These are phyloP conservation scores for Ciconia boyciana DNA, from an alignment of 2,113 vertebrate species.

Conservation along the genomic window DNA sequence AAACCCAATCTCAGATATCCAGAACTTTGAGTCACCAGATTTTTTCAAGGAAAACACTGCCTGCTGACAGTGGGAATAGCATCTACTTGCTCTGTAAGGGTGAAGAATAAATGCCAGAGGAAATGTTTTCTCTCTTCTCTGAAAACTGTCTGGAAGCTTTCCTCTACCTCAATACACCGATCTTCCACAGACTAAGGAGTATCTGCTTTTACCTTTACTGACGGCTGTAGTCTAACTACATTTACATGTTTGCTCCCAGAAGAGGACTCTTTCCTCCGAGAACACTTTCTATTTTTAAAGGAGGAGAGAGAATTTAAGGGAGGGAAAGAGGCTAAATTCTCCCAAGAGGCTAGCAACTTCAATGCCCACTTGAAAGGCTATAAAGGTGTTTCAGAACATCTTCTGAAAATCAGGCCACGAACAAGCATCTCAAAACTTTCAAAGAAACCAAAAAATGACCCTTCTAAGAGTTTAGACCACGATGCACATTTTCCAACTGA, in stretches of 20 bases:
- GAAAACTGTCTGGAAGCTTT: background rate
- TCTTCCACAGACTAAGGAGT: background rate
- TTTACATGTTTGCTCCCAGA: background rate
- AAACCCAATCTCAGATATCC: background rate
- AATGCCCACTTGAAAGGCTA: constrained; percentile 49
- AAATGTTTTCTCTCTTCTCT: background rate
- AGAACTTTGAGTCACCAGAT: background rate
- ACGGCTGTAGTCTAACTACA: background rate
- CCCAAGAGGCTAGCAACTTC: background rate
- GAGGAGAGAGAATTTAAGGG: background rate
- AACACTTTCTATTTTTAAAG: constrained; percentile 36
- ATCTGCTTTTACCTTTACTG: background rate
- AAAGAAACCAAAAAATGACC: constrained; percentile 51
- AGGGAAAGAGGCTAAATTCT: background rate
- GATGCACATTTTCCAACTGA: constrained; percentile 11
- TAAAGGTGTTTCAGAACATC: constrained; percentile 53
- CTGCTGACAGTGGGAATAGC: background rate
- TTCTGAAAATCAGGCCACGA: constrained; percentile 19
- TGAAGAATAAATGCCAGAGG: background rate
- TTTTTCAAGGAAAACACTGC: background rate
- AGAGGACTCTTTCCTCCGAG: background rate
- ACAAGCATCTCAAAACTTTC: constrained; percentile 25
- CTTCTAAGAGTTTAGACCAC: constrained; percentile 50
- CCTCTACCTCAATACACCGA: background rate
- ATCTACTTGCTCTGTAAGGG: background rate